phyloP scores from a whole-genome alignment of 1,140 invertebrate genomes.

The Aleiodes sp. region DNA sequence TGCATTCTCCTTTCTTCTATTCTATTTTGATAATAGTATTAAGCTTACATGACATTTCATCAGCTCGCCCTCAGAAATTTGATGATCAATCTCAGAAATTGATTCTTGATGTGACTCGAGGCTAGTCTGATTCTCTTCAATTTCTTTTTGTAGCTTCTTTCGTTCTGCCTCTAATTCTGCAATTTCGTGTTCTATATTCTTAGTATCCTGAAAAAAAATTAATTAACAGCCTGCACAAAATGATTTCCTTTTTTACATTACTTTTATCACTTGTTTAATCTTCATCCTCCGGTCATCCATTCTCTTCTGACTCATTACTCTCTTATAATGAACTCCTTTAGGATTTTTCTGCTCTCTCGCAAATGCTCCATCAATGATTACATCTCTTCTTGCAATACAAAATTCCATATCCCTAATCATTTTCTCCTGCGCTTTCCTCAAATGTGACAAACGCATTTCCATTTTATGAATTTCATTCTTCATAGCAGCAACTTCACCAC shows the following conservation, averaged over 20 bases:
- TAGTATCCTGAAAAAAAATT: slow-evolving; percentile 49
- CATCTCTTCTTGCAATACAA: slow-evolving; percentile 76
- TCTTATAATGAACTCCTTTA: slow-evolving; percentile 55
- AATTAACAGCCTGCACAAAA: neutral
- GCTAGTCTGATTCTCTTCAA: slow-evolving; percentile 44
- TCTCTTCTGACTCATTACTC: slow-evolving; percentile 56
- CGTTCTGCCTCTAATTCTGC: slow-evolving; percentile 43
- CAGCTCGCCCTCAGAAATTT: slow-evolving; percentile 61
- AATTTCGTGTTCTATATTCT: slow-evolving; percentile 50
- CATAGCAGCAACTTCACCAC: slow-evolving; percentile 77
- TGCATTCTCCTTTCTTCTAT: too few species aligned
- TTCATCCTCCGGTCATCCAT: slow-evolving; percentile 69
- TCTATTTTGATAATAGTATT: neutral
- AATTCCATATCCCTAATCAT: slow-evolving; percentile 79
- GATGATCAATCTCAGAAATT: slow-evolving; percentile 61
- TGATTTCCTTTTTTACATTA: slow-evolving; percentile 43
- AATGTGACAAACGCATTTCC: slow-evolving; percentile 73
- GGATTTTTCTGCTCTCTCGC: slow-evolving; percentile 68
- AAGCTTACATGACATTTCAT: slow-evolving; percentile 58
- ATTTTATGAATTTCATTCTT: slow-evolving; percentile 84
- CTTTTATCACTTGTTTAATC: slow-evolving; percentile 68
- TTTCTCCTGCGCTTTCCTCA: slow-evolving; percentile 78
- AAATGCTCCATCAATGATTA: slow-evolving; percentile 70
- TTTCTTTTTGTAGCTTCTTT: slow-evolving; percentile 44
- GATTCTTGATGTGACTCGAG: slow-evolving; percentile 49